Evolutionary conservation across 1,140 invertebrate genomes (phyloP).

Genomic region (Drosophila santomea): DNA sequence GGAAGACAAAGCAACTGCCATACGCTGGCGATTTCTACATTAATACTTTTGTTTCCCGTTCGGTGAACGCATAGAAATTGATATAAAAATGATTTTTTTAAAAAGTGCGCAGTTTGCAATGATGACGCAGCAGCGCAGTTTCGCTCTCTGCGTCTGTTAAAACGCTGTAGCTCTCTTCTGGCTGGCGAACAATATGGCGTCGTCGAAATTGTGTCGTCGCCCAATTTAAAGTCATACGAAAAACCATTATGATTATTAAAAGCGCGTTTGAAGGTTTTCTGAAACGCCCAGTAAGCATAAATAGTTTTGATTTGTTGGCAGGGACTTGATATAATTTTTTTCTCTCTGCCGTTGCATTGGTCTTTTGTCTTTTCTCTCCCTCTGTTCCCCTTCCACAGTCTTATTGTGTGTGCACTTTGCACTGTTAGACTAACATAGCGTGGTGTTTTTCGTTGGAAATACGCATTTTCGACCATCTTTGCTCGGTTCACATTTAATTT

Average conservation of each 20-base stretch:
- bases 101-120: conserved; percentile 80
- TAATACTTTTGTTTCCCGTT: conserved; percentile 18
- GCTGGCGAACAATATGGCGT: conserved; percentile 70
- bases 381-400: conserved; percentile 13
- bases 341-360: conserved; percentile 43
- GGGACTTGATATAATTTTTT: conserved; percentile 2
- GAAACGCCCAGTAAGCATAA: conserved; percentile 30
- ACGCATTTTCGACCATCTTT: conserved; percentile 52
- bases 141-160: conserved; percentile 55
- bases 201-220: conserved; percentile 74
- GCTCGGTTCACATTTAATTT: conserved; percentile 45
- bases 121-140: conserved; percentile 71
- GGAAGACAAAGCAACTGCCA: conserved; percentile 41
- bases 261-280: conserved; percentile 26
- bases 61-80: conserved; percentile 48
- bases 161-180: conserved; percentile 16
- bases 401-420: conserved; percentile 61
- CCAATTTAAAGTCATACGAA: conserved; percentile 56
- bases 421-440: conserved; percentile 53
- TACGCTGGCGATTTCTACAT: conserved; percentile 26
- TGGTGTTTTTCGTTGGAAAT: conserved; percentile 34
- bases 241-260: conserved; percentile 49
- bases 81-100: conserved; percentile 41
- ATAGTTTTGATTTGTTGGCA: conserved; percentile 19
- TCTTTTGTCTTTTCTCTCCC: conserved; percentile 35